Evolutionary conservation across 2,888 invertebrate genomes (phyloP), one percentile per base, ranked within the genome.

Genomic region (Acleris laterana): DNA sequence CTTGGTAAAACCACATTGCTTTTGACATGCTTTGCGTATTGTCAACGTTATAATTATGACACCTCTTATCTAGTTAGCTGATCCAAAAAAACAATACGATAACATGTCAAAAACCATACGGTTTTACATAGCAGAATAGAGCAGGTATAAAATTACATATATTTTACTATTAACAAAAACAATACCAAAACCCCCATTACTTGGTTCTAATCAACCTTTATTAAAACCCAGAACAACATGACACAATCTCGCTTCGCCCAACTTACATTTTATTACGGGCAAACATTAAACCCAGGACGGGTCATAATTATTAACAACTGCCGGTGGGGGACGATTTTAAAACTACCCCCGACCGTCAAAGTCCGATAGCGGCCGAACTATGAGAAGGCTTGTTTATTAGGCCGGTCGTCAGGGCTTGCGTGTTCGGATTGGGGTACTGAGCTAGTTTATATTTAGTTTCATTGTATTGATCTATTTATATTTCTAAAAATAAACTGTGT

Each of bases 361-460:
- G 85, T 84, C 83, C 79, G 89, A 89, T 89, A 90, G 84, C 85
- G 79, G 74, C 76, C 74, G 74, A 77, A 83, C 86, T 85, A 87
- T 88, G 89, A 89, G 88, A 87, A 84, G 83, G 80, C 82, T 89
- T 88, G 88, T 90, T 90, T 89, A 90, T 89, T 32, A 82, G 87
- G 79, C 80, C 81, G 84, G 78, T 81, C 78, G 87, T 87, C 88
- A 84, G 80, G 76, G 71, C 63, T 58, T 59, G 59, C 9, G 0
- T 64, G 88, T 82, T 78, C 86, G 68, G 0, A 88, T 38, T 85
- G 62, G 6, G 79, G 42, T 67, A 74, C 78, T 70, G 6, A 19
- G 22, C 9, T 28, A 53, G 56, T 32, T 51, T 52, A 49, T 48
- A 38, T 61, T 32, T 48, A 19, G 25, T 49, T 17, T 11, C 3